Conservation (phyloP, 2,113 vertebrate species). For the Condylura cristata region DNA sequence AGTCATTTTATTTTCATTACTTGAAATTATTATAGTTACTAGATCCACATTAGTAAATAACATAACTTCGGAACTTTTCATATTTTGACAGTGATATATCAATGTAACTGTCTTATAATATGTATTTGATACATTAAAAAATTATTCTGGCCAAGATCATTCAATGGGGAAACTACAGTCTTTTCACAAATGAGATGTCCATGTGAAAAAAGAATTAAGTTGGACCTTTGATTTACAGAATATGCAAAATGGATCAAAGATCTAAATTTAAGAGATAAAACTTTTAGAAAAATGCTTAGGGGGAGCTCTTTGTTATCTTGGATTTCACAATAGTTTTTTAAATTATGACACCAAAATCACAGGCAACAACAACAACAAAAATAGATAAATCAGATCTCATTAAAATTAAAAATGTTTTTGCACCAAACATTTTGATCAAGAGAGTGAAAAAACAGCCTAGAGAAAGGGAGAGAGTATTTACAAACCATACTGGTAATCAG, state of each 20-base stretch:
- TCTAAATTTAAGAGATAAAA: slow-evolving; percentile 26
- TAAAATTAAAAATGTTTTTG: background rate
- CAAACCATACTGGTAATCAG: background rate
- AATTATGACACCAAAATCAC: background rate
- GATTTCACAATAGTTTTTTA: slow-evolving; percentile 33
- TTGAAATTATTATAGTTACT: background rate
- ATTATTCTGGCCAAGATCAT: background rate
- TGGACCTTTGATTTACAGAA: background rate
- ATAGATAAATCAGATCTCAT: background rate
- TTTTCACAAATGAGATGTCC: slow-evolving; percentile 11
- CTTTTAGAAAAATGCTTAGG: background rate
- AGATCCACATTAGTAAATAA: background rate
- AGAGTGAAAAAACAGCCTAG: background rate
- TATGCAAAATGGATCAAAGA: background rate
- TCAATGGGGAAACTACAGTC: background rate
- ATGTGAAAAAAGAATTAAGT: background rate
- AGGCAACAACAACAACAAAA: no score
- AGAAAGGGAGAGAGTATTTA: background rate
- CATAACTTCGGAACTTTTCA: background rate
- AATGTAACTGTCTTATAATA: slow-evolving; percentile 1
- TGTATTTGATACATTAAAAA: slow-evolving; percentile 14
- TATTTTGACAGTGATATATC: slow-evolving; percentile 38
- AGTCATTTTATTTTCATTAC: background rate
- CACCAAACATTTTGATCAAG: background rate
- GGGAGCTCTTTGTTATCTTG: background rate